Percentiles rank a stretch among this genome's conserved stretches.
Conservation (phyloP, 1,140 invertebrate genomes). For the Heliconius himera region DNA sequence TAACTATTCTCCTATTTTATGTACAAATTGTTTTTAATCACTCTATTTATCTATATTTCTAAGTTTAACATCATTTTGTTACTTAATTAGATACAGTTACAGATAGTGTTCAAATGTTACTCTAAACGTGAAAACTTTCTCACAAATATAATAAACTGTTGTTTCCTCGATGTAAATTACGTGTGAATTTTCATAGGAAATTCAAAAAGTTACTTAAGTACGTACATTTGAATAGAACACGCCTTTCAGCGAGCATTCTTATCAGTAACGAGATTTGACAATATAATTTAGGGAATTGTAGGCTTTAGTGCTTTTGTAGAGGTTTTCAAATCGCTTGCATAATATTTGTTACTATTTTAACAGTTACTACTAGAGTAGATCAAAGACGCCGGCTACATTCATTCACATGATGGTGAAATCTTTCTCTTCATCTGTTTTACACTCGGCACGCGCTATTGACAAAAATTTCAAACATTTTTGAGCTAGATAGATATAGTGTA, state of each 20-base stretch:
- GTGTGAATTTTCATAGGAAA: constrained; percentile 31
- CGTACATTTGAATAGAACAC: background rate
- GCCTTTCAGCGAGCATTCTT: constrained; percentile 15
- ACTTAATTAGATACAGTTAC: constrained; percentile 10
- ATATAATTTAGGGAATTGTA: background rate
- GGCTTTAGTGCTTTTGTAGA: background rate
- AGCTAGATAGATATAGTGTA: constrained; percentile 47
- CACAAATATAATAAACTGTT: constrained; percentile 24
- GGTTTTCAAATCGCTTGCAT: constrained; percentile 5
- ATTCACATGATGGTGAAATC: constrained; percentile 73
- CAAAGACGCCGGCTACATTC: constrained; percentile 57
- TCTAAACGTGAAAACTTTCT: constrained; percentile 25
- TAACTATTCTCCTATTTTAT: no score
- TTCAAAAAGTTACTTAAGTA: constrained; percentile 12
- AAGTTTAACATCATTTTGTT: constrained; percentile 12
- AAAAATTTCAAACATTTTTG: constrained; percentile 57
- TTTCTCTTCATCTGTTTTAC: constrained; percentile 55
- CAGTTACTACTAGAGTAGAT: constrained; percentile 40
- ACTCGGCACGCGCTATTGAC: constrained; percentile 71
- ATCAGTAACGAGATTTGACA: constrained; percentile 7
- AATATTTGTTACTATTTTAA: constrained; percentile 11
- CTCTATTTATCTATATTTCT: background rate
- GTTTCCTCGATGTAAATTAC: constrained; percentile 28
- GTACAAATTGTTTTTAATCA: background rate
- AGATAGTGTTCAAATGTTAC: constrained; percentile 8